Conservation (phyloP, 1,140 invertebrate species). For the Zaprionus davidi region DNA sequence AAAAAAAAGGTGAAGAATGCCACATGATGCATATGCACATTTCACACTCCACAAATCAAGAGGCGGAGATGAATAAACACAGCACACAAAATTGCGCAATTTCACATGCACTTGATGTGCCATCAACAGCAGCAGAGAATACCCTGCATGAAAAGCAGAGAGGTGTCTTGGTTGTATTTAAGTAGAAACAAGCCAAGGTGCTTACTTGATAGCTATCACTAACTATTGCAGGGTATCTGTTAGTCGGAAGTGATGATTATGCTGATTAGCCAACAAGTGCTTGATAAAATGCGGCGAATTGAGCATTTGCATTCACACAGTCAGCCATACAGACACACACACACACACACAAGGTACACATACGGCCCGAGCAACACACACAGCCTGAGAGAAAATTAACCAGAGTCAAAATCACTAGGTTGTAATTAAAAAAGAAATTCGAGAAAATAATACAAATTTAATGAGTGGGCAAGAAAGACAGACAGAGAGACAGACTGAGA, state of each 20-base stretch:
- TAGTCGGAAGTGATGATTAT: neutral
- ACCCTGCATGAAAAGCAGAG: neutral
- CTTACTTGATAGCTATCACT: neutral
- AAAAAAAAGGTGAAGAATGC: neutral
- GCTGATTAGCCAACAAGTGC: conserved; percentile 35
- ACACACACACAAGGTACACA: neutral
- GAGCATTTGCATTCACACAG: conserved; percentile 11
- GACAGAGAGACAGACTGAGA: neutral
- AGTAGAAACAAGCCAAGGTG: too few species aligned
- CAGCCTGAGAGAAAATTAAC: too few species aligned
- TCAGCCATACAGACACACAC: neutral
- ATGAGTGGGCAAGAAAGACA: conserved; percentile 7
- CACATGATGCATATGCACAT: neutral
- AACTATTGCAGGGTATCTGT: neutral
- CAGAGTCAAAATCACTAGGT: neutral
- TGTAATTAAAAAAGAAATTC: conserved; percentile 32
- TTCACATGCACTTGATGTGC: neutral
- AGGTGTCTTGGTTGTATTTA: neutral
- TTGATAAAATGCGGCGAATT: conserved; percentile 6
- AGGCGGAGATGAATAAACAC: conserved; percentile 2
- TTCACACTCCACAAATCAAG: conserved; percentile 7
- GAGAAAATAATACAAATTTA: conserved; percentile 45
- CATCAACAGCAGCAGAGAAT: neutral
- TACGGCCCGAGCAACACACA: neutral
- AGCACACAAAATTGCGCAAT: neutral